Evolutionary conservation across 2,888 invertebrate genomes (phyloP).

Genomic region (Atethmia centrago): DNA sequence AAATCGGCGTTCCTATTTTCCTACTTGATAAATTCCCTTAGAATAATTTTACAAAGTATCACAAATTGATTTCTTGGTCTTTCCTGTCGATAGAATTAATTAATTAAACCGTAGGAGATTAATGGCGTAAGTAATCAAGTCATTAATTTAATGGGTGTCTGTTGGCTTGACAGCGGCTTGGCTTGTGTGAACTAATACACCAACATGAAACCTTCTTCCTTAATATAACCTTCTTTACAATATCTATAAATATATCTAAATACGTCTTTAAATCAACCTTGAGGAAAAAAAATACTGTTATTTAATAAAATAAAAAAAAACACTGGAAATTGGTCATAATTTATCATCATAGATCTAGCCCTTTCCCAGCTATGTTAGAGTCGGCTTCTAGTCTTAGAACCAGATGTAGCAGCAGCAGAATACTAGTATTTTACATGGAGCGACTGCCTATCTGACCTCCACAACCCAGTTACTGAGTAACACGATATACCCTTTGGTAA

Average conservation of each 20-base stretch:
- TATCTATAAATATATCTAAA: background rate
- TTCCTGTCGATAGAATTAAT: slow-evolving; percentile 39
- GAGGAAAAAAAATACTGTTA: background rate
- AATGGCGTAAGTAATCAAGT: slow-evolving; percentile 45
- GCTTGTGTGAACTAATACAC: slow-evolving; percentile 6
- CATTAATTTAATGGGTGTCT: slow-evolving; percentile 54
- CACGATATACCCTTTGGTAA: too few relatives aligned
- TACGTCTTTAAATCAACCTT: background rate
- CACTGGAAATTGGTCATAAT: too few relatives aligned
- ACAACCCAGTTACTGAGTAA: too few relatives aligned
- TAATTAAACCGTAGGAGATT: slow-evolving; percentile 44
- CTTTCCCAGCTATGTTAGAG: too few relatives aligned
- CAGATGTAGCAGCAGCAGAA: too few relatives aligned
- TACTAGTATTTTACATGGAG: too few relatives aligned
- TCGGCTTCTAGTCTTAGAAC: too few relatives aligned
- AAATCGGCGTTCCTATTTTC: background rate
- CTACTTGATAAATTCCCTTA: slow-evolving; percentile 5
- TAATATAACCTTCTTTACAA: background rate
- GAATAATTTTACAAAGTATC: slow-evolving; percentile 5
- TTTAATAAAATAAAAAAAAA: too few relatives aligned
- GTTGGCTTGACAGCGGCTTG: slow-evolving; percentile 17
- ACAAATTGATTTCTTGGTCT: slow-evolving; percentile 43
- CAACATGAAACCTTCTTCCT: slow-evolving; percentile 10
- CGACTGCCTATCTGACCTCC: too few relatives aligned
- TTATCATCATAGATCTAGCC: too few relatives aligned